Evolutionary conservation across 1,140 invertebrate species (phyloP), one percentile per base, ranked within the genome.

Genomic region (Bombus turneri): DNA sequence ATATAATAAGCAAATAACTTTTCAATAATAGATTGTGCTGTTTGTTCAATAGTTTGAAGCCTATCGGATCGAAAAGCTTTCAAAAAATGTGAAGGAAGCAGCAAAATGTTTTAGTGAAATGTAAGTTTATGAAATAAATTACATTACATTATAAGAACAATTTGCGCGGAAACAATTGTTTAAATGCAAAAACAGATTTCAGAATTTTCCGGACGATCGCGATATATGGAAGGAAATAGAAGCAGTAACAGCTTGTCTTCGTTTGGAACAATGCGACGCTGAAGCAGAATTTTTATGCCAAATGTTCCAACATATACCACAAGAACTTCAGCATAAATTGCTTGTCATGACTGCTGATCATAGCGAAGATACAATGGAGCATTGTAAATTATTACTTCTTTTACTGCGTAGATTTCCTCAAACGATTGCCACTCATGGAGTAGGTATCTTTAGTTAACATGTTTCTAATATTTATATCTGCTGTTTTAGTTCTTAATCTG

Each of bases 341-440:
- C 95, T 98, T 25, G 95, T 98, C 83, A 96, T 97, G 86, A 98
- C 98, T 85, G 97, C 98, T 39, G 98, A 98, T 94, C 97, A 98
- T 83, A 98, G 97, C 91, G 97, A 98, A 93, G 97, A 98, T 93
- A 98, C 97, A 41, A 97, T 98, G 96, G 98, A 98, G 92, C 97
- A 98, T 94, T 98, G 98, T 93, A 96, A 97, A 88, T 94, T 98
- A 72, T 95, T 98, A 69, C 95, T 98, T 47, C 93, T 98, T 66
- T 95, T 98, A 76, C 95, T 98, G 72, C 97, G 97, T 90, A 96
- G 97, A 91, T 98, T 98, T 95, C 98, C 98, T 62, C 97, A 97
- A 91, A 96, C 97, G n/a, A 96, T 97, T 28, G 92, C 96, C 31
- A 96, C 96, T 69, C 97, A 98, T 93, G 98, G 97, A 62, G 97